Percentiles rank a stretch among this genome's conserved stretches.
phyloP scores from a whole-genome alignment of 2,113 vertebrate species.

The Aptenodytes forsteri region DNA sequence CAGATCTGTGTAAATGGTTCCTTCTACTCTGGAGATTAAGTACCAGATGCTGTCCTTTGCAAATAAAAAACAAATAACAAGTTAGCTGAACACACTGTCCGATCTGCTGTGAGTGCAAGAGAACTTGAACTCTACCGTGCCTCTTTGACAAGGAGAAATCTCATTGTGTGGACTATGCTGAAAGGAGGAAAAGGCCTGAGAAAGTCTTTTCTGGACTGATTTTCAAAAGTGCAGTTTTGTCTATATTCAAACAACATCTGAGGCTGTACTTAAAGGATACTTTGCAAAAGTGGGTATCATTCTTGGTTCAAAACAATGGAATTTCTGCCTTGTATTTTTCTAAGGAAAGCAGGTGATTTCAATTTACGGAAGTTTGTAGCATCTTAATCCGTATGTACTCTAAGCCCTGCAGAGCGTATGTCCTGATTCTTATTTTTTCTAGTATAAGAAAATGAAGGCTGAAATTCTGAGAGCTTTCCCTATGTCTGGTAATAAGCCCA shows the following conservation, averaged over 20 bases:
- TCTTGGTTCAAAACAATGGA: not conserved
- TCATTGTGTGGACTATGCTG: not conserved
- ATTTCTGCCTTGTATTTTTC: not conserved
- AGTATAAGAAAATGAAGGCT: not conserved
- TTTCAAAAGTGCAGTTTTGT: not conserved
- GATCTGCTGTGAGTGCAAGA: not conserved
- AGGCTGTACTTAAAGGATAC: not conserved
- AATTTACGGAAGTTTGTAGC: not conserved
- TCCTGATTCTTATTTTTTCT: not conserved
- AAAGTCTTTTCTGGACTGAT: not conserved
- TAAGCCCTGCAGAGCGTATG: not conserved
- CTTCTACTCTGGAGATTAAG: constrained; percentile 63
- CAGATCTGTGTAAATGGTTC: constrained; percentile 63
- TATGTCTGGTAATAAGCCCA: not conserved
- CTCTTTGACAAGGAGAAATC: not conserved
- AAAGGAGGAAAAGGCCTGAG: not conserved
- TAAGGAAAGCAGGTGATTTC: not conserved
- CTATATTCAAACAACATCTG: not conserved
- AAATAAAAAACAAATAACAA: constrained; percentile 35
- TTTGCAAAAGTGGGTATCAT: not conserved
- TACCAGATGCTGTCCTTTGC: constrained; percentile 60
- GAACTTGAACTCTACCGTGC: not conserved
- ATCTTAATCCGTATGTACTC: not conserved
- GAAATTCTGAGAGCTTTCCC: not conserved
- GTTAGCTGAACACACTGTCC: not conserved